phyloP scores from a whole-genome alignment of 2,888 invertebrate species.

The Macrosiphum euphorbiae region DNA sequence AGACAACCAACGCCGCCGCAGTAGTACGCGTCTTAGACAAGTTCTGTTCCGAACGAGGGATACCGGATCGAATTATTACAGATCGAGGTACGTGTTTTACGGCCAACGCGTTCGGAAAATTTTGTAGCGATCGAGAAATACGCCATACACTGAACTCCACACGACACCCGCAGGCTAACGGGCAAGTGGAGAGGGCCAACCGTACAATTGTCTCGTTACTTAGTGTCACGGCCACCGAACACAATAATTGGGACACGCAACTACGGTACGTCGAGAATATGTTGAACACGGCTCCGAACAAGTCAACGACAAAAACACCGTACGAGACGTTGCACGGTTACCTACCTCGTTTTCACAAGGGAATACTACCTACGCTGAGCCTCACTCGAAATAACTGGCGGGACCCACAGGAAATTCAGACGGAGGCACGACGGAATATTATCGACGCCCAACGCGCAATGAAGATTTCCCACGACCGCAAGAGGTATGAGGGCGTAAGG shows the following conservation, averaged over 20 bases:
- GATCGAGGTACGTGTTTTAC: slow-evolving; percentile 38
- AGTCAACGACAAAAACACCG: slow-evolving; percentile 11
- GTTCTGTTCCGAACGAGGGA: not conserved
- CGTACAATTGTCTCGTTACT: not conserved
- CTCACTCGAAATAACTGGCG: not conserved
- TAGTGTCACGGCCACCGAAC: not conserved
- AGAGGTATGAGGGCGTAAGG: too few species aligned
- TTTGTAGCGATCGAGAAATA: not conserved
- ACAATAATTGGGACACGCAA: slow-evolving; percentile 1
- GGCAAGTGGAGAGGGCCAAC: slow-evolving; percentile 38
- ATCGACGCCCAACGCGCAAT: not conserved
- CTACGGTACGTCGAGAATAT: not conserved
- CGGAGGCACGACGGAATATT: not conserved
- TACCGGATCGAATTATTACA: not conserved
- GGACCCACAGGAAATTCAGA: not conserved
- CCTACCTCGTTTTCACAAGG: not conserved
- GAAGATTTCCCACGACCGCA: too few species aligned
- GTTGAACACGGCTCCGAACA: not conserved
- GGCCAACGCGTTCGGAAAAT: not conserved
- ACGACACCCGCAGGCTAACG: not conserved
- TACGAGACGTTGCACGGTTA: slow-evolving; percentile 34
- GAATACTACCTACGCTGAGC: not conserved
- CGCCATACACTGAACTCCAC: not conserved
- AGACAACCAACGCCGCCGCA: not conserved
- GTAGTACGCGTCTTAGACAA: not conserved